Conservation (phyloP, 2,113 vertebrate genomes). For the Ginglymostoma cirratum region DNA sequence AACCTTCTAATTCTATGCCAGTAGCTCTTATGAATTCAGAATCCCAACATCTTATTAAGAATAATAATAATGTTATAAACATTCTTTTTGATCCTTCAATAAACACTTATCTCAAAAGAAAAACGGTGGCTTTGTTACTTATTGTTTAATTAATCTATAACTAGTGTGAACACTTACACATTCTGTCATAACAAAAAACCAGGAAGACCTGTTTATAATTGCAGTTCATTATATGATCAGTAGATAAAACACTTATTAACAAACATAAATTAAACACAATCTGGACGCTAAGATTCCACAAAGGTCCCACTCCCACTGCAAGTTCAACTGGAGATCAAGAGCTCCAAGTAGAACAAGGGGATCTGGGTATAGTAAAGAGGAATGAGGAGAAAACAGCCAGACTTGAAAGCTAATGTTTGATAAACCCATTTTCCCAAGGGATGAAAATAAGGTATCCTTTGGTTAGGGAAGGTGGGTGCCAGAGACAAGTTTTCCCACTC, state of each 20-base stretch:
- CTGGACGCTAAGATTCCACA: not conserved
- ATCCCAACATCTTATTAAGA: not conserved
- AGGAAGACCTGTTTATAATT: not conserved
- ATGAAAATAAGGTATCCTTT: not conserved
- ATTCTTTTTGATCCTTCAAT: not conserved
- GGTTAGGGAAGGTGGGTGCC: not conserved
- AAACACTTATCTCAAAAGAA: not conserved
- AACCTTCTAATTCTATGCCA: not conserved
- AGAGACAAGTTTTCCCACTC: not conserved
- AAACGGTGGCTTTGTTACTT: not conserved
- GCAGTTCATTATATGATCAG: not conserved
- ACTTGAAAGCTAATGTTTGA: not conserved
- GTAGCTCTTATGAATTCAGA: not conserved
- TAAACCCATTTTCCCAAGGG: not conserved
- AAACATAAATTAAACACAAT: not conserved
- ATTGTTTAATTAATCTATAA: not conserved
- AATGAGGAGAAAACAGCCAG: not conserved
- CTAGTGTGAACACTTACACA: not conserved
- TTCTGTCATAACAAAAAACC: not conserved
- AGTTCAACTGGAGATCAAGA: not conserved
- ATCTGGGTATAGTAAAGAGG: not conserved
- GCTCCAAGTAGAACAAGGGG: not conserved
- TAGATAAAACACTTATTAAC: not conserved
- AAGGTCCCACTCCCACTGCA: not conserved
- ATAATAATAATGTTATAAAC: not conserved